Conservation (phyloP, 2,888 invertebrate species). For the Litoditis marina region DNA sequence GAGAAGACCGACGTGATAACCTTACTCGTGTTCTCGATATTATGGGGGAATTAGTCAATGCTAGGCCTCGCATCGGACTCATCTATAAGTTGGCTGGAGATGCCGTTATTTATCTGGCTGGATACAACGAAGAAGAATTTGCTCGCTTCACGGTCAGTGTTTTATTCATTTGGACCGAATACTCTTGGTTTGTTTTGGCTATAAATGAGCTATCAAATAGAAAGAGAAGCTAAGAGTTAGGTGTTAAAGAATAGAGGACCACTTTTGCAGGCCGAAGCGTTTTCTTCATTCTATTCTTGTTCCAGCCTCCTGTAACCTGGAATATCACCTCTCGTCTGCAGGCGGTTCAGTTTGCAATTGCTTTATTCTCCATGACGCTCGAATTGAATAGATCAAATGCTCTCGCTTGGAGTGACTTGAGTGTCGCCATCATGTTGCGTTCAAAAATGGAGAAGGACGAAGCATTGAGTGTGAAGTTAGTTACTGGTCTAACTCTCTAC, state of each 20-base stretch:
- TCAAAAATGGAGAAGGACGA: slow-evolving; percentile 19
- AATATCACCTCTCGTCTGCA: slow-evolving; percentile 2
- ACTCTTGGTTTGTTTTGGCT: no score
- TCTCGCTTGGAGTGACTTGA: slow-evolving; percentile 30
- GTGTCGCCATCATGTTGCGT: slow-evolving; percentile 16
- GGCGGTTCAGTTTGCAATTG: slow-evolving; percentile 12
- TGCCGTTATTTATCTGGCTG: slow-evolving; percentile 6
- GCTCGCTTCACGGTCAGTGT: slow-evolving; percentile 10
- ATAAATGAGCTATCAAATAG: no score
- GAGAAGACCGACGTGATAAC: slow-evolving; percentile 20
- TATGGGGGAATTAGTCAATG: neutral
- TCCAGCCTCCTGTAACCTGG: slow-evolving; percentile 23
- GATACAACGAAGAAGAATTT: slow-evolving; percentile 3
- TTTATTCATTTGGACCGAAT: neutral
- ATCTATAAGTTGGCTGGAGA: slow-evolving; percentile 21
- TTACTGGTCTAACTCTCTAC: no score
- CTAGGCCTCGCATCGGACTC: slow-evolving; percentile 3
- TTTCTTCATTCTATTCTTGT: slow-evolving; percentile 5
- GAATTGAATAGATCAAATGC: slow-evolving; percentile 9
- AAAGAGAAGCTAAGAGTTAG: no score
- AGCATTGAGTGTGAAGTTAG: slow-evolving; percentile 4
- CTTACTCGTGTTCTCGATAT: slow-evolving; percentile 12
- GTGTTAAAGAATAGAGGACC: no score
- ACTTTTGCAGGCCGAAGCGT: no score
- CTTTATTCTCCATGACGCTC: slow-evolving; percentile 26